Percentiles rank a stretch among this genome's conserved stretches.
Evolutionary conservation across 2,797 vertebrate genomes (phyloP).

Genomic region (Loris lydekkerianus): DNA sequence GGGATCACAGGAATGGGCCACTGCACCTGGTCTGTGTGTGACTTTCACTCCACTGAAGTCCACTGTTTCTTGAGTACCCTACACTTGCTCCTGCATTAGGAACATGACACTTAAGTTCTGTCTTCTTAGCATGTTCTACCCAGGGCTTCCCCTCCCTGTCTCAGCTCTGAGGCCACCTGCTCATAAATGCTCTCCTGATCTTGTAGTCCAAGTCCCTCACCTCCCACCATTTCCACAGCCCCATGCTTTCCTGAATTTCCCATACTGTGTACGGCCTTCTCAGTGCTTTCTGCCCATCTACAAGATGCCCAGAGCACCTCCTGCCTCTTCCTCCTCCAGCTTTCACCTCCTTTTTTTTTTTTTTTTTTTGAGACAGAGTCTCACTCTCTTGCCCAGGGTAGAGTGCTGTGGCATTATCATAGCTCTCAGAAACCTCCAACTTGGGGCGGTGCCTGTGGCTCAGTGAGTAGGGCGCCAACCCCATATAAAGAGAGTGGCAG

Average conservation of each 20-base stretch:
- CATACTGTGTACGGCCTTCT: not conserved
- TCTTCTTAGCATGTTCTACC: not conserved
- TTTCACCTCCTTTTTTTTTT: too few species aligned
- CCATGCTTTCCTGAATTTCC: rapidly evolving
- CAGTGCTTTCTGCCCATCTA: not conserved
- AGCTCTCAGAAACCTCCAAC: too few species aligned
- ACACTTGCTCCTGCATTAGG: too few species aligned
- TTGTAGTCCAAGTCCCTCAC: too few species aligned
- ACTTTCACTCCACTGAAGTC: not conserved
- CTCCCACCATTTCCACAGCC: not conserved
- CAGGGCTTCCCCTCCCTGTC: rapidly evolving
- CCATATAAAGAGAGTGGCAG: too few species aligned
- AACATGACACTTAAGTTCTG: not conserved
- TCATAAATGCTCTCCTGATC: too few species aligned
- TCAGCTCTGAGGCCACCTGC: not conserved
- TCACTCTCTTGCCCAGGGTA: too few species aligned
- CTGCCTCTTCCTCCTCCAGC: not conserved
- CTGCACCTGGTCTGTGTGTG: not conserved
- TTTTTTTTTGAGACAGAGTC: too few species aligned
- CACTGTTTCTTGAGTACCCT: not conserved
- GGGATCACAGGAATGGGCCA: too few species aligned
- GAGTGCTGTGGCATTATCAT: too few species aligned
- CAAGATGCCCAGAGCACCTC: not conserved
- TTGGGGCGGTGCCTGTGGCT: too few species aligned
- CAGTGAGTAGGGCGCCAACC: too few species aligned